Evolutionary conservation across 2,888 invertebrate genomes (phyloP).

Genomic region (Habrosyne pyritoides): DNA sequence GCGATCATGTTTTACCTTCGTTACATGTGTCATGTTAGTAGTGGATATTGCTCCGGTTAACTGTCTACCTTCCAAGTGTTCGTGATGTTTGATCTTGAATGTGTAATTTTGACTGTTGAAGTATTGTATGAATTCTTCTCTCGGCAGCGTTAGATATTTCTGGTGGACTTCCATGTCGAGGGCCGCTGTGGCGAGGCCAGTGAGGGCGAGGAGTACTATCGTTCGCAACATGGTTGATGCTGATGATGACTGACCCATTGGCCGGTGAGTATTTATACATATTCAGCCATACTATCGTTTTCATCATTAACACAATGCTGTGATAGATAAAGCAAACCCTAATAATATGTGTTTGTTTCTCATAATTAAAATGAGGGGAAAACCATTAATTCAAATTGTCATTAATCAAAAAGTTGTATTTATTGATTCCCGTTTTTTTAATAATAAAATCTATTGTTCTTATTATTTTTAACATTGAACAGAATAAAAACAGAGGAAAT

Average conservation of each 20-base stretch:
- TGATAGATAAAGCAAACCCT: neutral
- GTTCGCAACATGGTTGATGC: neutral
- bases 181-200: neutral
- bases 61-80: neutral
- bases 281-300: neutral
- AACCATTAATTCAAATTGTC: conserved; percentile 28
- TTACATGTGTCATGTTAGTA: neutral
- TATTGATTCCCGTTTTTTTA: too few relatives aligned
- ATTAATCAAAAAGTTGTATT: too few relatives aligned
- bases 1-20: neutral
- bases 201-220: neutral
- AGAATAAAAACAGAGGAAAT: too few relatives aligned
- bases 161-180: neutral
- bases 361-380: conserved; percentile 11
- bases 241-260: neutral
- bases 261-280: neutral
- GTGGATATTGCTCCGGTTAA: neutral
- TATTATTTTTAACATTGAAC: too few relatives aligned
- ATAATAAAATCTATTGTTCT: too few relatives aligned
- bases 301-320: neutral
- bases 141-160: neutral
- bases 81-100: neutral
- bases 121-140: neutral
- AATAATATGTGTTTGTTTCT: neutral
- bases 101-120: neutral